phyloP scores from a whole-genome alignment of 92 coral and sea anemone species.

The Parazoanthus atlanticus region DNA sequence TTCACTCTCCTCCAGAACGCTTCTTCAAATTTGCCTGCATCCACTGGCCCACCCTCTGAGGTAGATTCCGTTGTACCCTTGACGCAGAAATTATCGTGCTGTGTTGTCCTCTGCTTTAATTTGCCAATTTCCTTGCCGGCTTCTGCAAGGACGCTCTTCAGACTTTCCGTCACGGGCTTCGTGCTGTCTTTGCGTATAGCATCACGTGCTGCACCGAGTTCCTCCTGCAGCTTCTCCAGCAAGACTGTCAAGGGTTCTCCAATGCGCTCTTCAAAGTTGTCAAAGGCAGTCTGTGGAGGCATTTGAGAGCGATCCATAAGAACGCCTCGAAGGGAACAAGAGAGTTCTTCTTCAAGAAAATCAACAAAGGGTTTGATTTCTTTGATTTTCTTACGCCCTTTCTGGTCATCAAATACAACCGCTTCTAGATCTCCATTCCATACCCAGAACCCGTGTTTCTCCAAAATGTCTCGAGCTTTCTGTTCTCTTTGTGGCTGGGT shows the following conservation, averaged over 20 bases:
- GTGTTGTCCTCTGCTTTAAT: not conserved
- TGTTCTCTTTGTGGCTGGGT: not conserved
- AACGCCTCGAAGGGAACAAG: not conserved
- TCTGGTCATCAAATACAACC: not conserved
- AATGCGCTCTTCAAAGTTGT: not conserved
- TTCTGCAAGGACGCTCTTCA: not conserved
- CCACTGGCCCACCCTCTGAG: not conserved
- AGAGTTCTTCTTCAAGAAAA: not conserved
- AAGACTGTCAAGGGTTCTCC: not conserved
- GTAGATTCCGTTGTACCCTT: not conserved
- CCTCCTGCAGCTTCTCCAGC: not conserved
- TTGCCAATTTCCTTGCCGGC: not conserved
- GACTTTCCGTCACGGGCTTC: not conserved
- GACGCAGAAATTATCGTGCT: not conserved
- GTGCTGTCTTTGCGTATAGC: not conserved
- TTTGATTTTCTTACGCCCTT: not conserved
- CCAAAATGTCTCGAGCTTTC: slow-evolving; percentile 1
- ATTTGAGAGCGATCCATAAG: not conserved
- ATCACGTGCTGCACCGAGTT: not conserved
- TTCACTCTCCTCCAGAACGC: slow-evolving; percentile 13
- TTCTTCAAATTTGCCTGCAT: not conserved
- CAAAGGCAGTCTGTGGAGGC: not conserved
- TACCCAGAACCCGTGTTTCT: slow-evolving; percentile 29
- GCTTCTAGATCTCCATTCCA: slow-evolving; percentile 35
- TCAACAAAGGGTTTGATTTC: not conserved